Conservation (phyloP, 2,113 vertebrate genomes). For the Corydoras maculifer region DNA sequence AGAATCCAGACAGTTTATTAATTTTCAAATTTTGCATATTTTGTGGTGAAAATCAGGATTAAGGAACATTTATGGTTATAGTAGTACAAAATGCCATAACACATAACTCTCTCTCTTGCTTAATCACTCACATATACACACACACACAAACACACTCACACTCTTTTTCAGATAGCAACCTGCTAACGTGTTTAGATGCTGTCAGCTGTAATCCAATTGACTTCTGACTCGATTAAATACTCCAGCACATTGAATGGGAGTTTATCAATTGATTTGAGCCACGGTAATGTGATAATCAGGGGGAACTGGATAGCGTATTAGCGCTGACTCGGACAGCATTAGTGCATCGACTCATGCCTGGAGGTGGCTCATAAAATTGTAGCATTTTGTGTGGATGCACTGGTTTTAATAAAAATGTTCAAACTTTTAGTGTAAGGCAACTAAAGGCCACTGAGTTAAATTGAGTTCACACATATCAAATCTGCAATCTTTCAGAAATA, state of each 20-base stretch:
- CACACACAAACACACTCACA: not conserved
- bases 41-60: too few species aligned
- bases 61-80: too few species aligned
- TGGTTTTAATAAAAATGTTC: slow-evolving; percentile 59
- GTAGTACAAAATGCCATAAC: too few species aligned
- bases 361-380: slow-evolving; percentile 59
- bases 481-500: too few species aligned
- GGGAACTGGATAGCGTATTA: slow-evolving; percentile 95
- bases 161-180: slow-evolving; percentile 53
- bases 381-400: slow-evolving; percentile 52
- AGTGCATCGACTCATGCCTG: slow-evolving; percentile 59
- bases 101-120: too few species aligned
- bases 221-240: slow-evolving; percentile 99
- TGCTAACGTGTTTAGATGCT: slow-evolving; percentile 77
- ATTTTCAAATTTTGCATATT: too few species aligned
- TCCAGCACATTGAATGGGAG: slow-evolving; percentile 87
- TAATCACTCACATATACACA: too few species aligned
- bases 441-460: slow-evolving; percentile 12
- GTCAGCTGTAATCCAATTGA: slow-evolving; percentile 98
- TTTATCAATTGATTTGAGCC: slow-evolving; percentile 97
- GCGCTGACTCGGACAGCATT: slow-evolving; percentile 68
- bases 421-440: slow-evolving; percentile 30
- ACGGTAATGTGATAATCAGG: slow-evolving; percentile 98
- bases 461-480: not conserved
- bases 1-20: too few species aligned